Evolutionary conservation across 2,888 invertebrate species (phyloP).

Genomic region (Tinea semifulvella): DNA sequence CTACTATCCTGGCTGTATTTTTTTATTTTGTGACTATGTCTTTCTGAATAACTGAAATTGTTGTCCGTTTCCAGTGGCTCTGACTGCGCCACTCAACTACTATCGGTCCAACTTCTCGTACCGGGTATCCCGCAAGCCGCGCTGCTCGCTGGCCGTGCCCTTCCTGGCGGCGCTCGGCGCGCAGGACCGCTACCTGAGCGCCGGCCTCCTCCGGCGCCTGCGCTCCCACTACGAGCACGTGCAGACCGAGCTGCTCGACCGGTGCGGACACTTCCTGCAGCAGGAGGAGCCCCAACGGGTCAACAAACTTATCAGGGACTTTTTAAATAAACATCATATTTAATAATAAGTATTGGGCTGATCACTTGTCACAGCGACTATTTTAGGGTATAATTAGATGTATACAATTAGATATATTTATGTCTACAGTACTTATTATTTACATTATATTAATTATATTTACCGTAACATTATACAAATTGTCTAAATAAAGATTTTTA

Average conservation of each 20-base stretch:
- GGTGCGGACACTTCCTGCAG: slow-evolving; percentile 62
- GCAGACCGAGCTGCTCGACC: slow-evolving; percentile 46
- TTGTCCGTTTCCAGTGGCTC: slow-evolving; percentile 51
- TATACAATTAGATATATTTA: too few relatives aligned
- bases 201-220: slow-evolving; percentile 33
- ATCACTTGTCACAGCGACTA: too few relatives aligned
- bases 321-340: slow-evolving; percentile 40
- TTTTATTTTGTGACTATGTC: too few relatives aligned
- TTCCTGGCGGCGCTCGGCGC: slow-evolving; percentile 51
- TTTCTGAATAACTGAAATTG: too few relatives aligned
- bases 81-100: slow-evolving; percentile 65
- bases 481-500: too few relatives aligned
- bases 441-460: too few relatives aligned
- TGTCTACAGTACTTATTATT: too few relatives aligned
- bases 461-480: too few relatives aligned
- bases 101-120: slow-evolving; percentile 57
- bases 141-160: slow-evolving; percentile 39
- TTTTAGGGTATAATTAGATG: too few relatives aligned
- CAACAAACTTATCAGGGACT: slow-evolving; percentile 58
- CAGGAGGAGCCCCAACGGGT: slow-evolving; percentile 63
- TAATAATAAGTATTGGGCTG: too few relatives aligned
- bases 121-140: slow-evolving; percentile 28
- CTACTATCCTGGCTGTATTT: too few relatives aligned
- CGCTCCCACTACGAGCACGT: slow-evolving; percentile 46
- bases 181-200: slow-evolving; percentile 44